Evolutionary conservation across 2,797 vertebrate species (phyloP).

Genomic region (Pseudomugil tenellus): DNA sequence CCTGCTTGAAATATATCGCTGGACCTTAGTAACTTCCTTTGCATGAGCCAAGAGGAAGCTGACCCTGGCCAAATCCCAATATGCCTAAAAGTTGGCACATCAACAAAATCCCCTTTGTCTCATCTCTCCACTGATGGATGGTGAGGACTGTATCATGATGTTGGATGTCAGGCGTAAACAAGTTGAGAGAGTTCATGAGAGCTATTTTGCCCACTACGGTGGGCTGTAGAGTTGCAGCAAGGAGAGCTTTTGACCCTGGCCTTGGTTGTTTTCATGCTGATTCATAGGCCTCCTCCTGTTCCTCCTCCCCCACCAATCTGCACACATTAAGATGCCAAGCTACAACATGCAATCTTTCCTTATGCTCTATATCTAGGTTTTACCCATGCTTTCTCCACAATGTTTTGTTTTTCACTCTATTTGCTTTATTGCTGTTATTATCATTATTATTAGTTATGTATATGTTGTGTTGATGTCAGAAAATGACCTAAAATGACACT

Average conservation of each 20-base stretch:
- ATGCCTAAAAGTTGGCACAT: slow-evolving; percentile 36
- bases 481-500: neutral
- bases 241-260: slow-evolving; percentile 68
- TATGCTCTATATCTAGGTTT: slow-evolving; percentile 35
- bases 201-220: slow-evolving; percentile 55
- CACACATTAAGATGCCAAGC: slow-evolving; percentile 66
- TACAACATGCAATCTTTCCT: slow-evolving; percentile 61
- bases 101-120: slow-evolving; percentile 25
- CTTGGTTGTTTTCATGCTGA: slow-evolving; percentile 67
- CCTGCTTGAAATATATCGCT: slow-evolving; percentile 13
- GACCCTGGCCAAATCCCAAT: slow-evolving; percentile 23
- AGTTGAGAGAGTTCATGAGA: slow-evolving; percentile 55
- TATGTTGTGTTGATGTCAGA: neutral
- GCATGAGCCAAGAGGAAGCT: slow-evolving; percentile 41
- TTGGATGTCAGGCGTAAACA: slow-evolving; percentile 55
- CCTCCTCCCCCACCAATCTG: slow-evolving; percentile 69
- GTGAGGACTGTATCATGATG: slow-evolving; percentile 57
- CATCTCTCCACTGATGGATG: slow-evolving; percentile 59
- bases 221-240: slow-evolving; percentile 38
- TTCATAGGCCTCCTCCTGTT: slow-evolving; percentile 62
- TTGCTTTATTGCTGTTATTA: neutral
- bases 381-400: slow-evolving; percentile 5
- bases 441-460: slow-evolving; percentile 1
- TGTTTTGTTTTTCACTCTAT: neutral
- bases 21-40: slow-evolving; percentile 21